Base-by-base conservation (phyloP, 1,140 invertebrate species). In the Atopsyche davidsoni region DNA sequence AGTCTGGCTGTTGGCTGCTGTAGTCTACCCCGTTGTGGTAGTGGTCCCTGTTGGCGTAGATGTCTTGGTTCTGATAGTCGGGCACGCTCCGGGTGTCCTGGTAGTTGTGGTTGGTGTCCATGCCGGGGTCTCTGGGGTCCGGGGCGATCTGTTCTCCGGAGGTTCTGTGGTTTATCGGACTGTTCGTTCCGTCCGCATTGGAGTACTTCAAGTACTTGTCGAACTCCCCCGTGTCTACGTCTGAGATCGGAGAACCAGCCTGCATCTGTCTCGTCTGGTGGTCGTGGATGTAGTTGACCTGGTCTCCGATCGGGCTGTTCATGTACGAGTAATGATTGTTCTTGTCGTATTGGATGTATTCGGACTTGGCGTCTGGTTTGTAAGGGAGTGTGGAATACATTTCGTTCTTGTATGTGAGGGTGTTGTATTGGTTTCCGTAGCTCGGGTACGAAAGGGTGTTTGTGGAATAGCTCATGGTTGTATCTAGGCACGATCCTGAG, bases 131-230 rank as follows among this genome's bases (percentile, higher is more conserved):
- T 2, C 51, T 35, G 16, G 43, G 47, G 45, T 53, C 51, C n/a
- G 44, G 11, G 1, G 42, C 18, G 2, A 58, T 49, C n/a, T 43
- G 43, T 10, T 58, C 51, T 9, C 31, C 47, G 3, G 46, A 31
- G 24, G 51, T 41, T 25, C 58, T 54, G 7, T 45, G 46, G 2
- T 19, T 32, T 10, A 41, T 24, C 3, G 47, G 47, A 50, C 58
- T 53, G 14, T 48, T 48, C 7, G 43, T 31, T 18, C 40, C 46
- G 9, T 51, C 57, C 2, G 35, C 19, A 23, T 64, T 65, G 25
- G 71, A 73, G 55, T 79, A 82, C 53, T 83, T 83, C 42, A 81
- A 63, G 61, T 83, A 83, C 60, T 84, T 82, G 58, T 83, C 80
- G 43, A 80, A 78, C 59, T 82, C 79, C 41, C 77, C 62, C 4